phyloP scores from a whole-genome alignment of 2,797 vertebrate genomes.

The Phrynocephalus guinanensis region DNA sequence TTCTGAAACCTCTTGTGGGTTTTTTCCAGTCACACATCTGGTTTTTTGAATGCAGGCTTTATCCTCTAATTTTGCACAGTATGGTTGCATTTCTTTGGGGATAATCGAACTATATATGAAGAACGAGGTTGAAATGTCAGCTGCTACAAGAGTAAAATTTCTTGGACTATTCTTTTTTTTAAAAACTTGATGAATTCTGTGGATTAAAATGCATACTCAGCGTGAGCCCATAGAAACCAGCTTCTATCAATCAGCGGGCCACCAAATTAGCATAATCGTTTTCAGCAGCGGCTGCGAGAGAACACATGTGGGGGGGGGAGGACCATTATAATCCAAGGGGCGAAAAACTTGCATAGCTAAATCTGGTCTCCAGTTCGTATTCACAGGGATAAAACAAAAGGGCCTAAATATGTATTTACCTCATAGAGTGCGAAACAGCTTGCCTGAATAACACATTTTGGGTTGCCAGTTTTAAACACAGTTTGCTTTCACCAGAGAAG shows the following conservation, averaged over 20 bases:
- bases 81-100: slow-evolving; percentile 44
- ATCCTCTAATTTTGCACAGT: slow-evolving; percentile 43
- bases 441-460: slow-evolving; percentile 28
- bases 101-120: slow-evolving; percentile 41
- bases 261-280: slow-evolving; percentile 41
- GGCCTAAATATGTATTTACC: slow-evolving; percentile 36
- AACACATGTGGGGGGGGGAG: accelerated
- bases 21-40: slow-evolving; percentile 41
- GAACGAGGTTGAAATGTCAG: slow-evolving; percentile 54
- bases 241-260: slow-evolving; percentile 35
- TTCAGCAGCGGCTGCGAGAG: background rate
- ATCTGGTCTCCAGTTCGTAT: background rate
- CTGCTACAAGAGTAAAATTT: slow-evolving; percentile 59
- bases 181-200: slow-evolving; percentile 40
- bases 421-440: slow-evolving; percentile 33
- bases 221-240: slow-evolving; percentile 30
- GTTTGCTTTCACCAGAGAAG: background rate
- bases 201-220: slow-evolving; percentile 40
- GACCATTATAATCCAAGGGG: slow-evolving; percentile 14
- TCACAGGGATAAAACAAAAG: slow-evolving; percentile 37
- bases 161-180: slow-evolving; percentile 11
- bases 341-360: slow-evolving; percentile 39
- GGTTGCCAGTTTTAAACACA: background rate
- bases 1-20: background rate
- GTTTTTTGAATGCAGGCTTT: slow-evolving; percentile 35